A percentile compares a stretch with the other conserved stretches of the same genome.
Conservation (phyloP, 2,113 vertebrate species). For the Pithys albifrons region DNA sequence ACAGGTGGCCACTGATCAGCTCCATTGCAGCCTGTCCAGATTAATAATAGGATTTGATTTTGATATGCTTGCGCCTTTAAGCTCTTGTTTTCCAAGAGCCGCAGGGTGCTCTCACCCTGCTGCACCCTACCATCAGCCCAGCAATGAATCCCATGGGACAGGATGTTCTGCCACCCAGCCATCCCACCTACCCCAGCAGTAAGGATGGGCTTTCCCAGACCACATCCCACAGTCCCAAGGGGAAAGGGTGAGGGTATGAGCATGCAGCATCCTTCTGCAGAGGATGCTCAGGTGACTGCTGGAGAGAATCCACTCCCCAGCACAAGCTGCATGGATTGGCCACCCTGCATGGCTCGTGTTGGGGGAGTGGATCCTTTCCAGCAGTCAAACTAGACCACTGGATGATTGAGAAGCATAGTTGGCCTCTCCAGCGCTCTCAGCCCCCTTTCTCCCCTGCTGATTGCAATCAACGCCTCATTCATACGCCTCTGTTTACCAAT, state of each 20-base stretch:
- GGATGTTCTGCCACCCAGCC: background rate
- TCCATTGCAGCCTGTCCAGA: background rate
- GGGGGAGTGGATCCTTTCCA: background rate
- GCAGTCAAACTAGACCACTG: background rate
- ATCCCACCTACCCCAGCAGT: background rate
- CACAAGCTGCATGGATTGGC: rapidly evolving
- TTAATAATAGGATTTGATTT: background rate
- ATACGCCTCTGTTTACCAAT: conserved; percentile 52
- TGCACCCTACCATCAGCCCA: background rate
- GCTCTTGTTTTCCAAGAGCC: background rate
- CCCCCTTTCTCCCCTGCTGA: conserved; percentile 53
- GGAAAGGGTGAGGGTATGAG: rapidly evolving
- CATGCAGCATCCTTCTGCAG: rapidly evolving
- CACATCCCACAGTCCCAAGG: rapidly evolving
- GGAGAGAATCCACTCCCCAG: background rate
- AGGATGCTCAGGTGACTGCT: background rate
- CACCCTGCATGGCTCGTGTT: background rate
- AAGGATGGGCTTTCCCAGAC: background rate
- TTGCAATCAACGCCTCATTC: conserved; percentile 74
- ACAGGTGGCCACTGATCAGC: background rate
- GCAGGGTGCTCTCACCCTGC: background rate
- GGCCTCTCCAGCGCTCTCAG: conserved; percentile 28
- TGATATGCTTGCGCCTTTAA: background rate
- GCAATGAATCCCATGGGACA: no score
- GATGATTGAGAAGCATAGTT: conserved; percentile 8